Evolutionary conservation across 1,140 invertebrate genomes (phyloP).

Genomic region (Saxidomus purpurata): DNA sequence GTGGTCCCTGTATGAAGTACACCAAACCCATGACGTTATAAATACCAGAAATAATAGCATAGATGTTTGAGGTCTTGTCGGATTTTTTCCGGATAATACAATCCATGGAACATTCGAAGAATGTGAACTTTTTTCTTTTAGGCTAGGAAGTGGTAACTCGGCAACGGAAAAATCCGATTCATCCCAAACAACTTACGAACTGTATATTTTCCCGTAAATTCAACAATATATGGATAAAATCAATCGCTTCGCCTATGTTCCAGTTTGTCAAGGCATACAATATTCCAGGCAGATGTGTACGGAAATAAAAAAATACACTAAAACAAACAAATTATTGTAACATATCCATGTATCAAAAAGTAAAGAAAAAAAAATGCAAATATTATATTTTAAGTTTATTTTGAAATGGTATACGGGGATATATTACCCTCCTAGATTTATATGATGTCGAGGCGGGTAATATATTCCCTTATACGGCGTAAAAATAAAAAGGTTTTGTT

Average conservation of each 20-base stretch:
- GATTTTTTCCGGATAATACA: slow-evolving; percentile 82
- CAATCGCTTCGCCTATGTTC: slow-evolving; percentile 52
- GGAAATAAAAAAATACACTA: no score
- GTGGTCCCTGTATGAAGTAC: no score
- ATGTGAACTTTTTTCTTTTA: slow-evolving; percentile 68
- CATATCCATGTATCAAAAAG: no score
- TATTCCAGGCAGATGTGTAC: no score
- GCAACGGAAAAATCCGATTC: background rate
- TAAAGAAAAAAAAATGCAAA: no score
- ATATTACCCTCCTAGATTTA: no score
- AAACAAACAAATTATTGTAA: no score
- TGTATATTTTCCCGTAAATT: slow-evolving; percentile 71
- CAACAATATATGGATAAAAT: slow-evolving; percentile 70
- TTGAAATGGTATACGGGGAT: no score
- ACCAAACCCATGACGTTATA: slow-evolving; percentile 90
- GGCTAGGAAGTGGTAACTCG: slow-evolving; percentile 7
- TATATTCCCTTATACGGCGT: no score
- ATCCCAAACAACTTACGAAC: background rate
- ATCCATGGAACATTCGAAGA: slow-evolving; percentile 78
- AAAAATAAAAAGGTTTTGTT: no score
- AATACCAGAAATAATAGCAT: slow-evolving; percentile 85
- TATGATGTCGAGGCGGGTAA: no score
- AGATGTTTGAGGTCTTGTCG: slow-evolving; percentile 81
- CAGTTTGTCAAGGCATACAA: slow-evolving; percentile 70
- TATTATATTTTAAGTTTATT: no score